These are phyloP conservation scores for Euura lappo DNA, from an alignment of 1,140 invertebrate genomes.

Conservation along the genomic window DNA sequence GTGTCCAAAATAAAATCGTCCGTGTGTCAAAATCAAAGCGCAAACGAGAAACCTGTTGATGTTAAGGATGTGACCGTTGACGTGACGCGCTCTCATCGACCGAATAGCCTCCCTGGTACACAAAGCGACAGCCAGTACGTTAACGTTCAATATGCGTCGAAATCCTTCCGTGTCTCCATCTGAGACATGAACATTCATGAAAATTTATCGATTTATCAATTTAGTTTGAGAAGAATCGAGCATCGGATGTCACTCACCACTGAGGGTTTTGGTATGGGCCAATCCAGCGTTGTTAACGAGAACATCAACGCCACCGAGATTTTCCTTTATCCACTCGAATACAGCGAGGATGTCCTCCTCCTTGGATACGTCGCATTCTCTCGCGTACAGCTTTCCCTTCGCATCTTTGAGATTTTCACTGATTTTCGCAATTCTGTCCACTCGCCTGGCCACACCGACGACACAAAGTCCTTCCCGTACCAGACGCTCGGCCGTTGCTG, in stretches of 20 bases:
- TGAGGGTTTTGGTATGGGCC: slow-evolving; percentile 41
- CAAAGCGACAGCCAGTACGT: slow-evolving; percentile 66
- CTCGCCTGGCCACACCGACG: slow-evolving; percentile 63
- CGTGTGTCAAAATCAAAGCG: slow-evolving; percentile 23
- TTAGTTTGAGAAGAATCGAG: neutral
- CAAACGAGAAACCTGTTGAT: slow-evolving; percentile 60
- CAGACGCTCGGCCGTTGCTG: slow-evolving; percentile 49
- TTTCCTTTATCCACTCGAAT: slow-evolving; percentile 68
- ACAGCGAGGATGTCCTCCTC: slow-evolving; percentile 57
- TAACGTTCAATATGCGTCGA: slow-evolving; percentile 67
- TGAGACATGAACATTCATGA: slow-evolving; percentile 8
- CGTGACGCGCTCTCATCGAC: slow-evolving; percentile 50
- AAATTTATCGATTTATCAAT: slow-evolving; percentile 16
- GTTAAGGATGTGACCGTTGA: slow-evolving; percentile 64
- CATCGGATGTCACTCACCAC: slow-evolving; percentile 39
- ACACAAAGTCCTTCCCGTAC: slow-evolving; percentile 64
- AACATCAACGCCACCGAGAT: slow-evolving; percentile 70
- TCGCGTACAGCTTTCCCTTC: slow-evolving; percentile 37
- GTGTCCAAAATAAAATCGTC: neutral
- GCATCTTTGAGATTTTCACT: slow-evolving; percentile 30
- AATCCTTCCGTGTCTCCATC: slow-evolving; percentile 57
- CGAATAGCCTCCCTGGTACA: slow-evolving; percentile 59
- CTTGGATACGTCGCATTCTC: slow-evolving; percentile 63
- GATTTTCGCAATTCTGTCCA: slow-evolving; percentile 56
- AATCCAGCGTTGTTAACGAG: slow-evolving; percentile 79